Evolutionary conservation across 92 coral and sea anemone genomes (phyloP), one percentile per base, ranked within the genome.

Genomic region (Palythoa caribaeorum): DNA sequence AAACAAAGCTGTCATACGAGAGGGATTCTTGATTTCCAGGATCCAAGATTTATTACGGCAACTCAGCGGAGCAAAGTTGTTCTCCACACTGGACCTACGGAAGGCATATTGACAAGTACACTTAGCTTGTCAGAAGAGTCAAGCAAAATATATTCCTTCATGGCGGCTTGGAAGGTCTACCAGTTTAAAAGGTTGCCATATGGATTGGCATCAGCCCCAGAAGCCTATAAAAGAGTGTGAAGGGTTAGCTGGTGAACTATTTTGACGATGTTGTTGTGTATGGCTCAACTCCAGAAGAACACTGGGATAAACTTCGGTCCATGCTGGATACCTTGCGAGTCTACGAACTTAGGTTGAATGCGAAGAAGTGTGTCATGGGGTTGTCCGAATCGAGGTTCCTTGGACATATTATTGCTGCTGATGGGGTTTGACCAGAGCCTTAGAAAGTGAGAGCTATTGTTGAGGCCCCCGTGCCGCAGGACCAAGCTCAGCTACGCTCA

Each of bases 131-230:
- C 78, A 84, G 90, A 84, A 87, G 74, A 86, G 59, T 86, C 83
- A 8, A 36, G 57, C 0, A 55, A 60, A 20, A 81, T 81, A 13
- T 60, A 84, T 40, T 76, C 88, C 0, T 84, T 84, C 59, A 84
- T 89, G 88, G 92, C 92, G 0, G 88, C 79, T 0, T 77, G 92
- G 17, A 84, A 89, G 62, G 92, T 76, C 9, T 84, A 89, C 37
- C 88, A 62, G 74, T 89, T n/a, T 77, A 88, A 65, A 78, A 80
- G 38, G 63, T 54, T 60, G 80, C 83, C 53, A 20, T 71, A 47
- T 10, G 70, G 59, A 44, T 50, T 38, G 62, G 83, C 57, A 20
- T 16, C 48, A 44, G 48, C 48, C 48, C 62, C 62, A 55, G 62
- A 55, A 6, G 62, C 17, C 62, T 55, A 55, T 15, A 13, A 55